Conservation (phyloP, 2,113 vertebrate genomes). For the Aspiorhynchus laticeps region DNA sequence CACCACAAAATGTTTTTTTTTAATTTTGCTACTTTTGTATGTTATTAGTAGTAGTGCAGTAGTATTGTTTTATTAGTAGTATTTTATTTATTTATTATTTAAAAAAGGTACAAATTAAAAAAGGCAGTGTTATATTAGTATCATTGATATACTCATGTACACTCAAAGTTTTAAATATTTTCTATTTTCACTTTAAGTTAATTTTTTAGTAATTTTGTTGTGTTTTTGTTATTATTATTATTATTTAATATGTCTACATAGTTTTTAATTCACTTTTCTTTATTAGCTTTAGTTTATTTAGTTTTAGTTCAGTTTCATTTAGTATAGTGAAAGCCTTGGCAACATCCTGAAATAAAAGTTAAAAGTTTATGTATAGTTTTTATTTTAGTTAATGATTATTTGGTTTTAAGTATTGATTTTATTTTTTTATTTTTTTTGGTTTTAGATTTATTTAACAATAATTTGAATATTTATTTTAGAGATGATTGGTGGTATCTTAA, state of each 20-base stretch:
- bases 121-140: too few relatives aligned
- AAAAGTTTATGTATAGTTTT: not conserved
- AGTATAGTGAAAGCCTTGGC: not conserved
- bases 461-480: not conserved
- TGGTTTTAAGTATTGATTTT: too few relatives aligned
- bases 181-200: too few relatives aligned
- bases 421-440: too few relatives aligned
- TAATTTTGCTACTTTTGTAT: too few relatives aligned
- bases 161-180: too few relatives aligned
- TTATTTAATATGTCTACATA: not conserved
- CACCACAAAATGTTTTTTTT: too few relatives aligned
- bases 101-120: not conserved
- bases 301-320: not conserved
- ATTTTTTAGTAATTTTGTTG: too few relatives aligned
- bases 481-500: not conserved
- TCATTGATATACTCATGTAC: too few relatives aligned
- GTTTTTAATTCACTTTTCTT: not conserved
- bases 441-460: not conserved
- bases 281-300: not conserved
- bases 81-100: not conserved
- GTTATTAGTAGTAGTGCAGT: too few relatives aligned
- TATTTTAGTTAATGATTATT: not conserved
- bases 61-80: not conserved
- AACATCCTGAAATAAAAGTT: not conserved
- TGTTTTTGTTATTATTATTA: not conserved